Conservation (phyloP, 2,888 invertebrate species). For the Cryptus viduatorius region DNA sequence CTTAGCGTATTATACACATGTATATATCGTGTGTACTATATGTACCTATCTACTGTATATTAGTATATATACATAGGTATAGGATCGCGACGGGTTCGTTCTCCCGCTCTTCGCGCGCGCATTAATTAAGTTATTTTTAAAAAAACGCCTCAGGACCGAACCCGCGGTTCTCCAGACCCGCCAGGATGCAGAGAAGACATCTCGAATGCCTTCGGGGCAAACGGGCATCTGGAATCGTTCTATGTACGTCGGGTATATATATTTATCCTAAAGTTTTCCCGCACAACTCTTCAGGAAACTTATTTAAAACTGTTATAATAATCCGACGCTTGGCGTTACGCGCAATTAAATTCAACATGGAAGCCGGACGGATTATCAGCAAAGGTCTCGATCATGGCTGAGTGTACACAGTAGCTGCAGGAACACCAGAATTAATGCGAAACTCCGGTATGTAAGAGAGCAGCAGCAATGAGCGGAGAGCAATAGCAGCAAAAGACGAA, state of each 20-base stretch:
- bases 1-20: slow-evolving; percentile 27
- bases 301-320: slow-evolving; percentile 45
- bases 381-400: slow-evolving; percentile 50
- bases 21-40: slow-evolving; percentile 10
- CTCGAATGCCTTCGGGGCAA: slow-evolving; percentile 43
- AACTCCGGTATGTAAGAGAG: neutral
- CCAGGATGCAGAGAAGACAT: slow-evolving; percentile 37
- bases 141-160: slow-evolving; percentile 67
- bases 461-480: neutral
- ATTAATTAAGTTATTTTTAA: slow-evolving; percentile 83
- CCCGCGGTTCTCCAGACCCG: slow-evolving; percentile 57
- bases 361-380: slow-evolving; percentile 70
- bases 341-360: slow-evolving; percentile 76
- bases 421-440: neutral
- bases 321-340: slow-evolving; percentile 70
- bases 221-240: slow-evolving; percentile 37
- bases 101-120: slow-evolving; percentile 65
- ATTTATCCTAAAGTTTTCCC: slow-evolving; percentile 56
- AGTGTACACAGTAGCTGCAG: slow-evolving; percentile 4
- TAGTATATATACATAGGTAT: slow-evolving; percentile 16
- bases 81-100: slow-evolving; percentile 32
- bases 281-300: slow-evolving; percentile 52
- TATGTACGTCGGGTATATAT: slow-evolving; percentile 33
- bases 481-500: slow-evolving; percentile 29
- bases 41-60: slow-evolving; percentile 15